These are phyloP conservation scores for Ceratina calcarata DNA, from an alignment of 1,140 invertebrate genomes.

Conservation along the genomic window DNA sequence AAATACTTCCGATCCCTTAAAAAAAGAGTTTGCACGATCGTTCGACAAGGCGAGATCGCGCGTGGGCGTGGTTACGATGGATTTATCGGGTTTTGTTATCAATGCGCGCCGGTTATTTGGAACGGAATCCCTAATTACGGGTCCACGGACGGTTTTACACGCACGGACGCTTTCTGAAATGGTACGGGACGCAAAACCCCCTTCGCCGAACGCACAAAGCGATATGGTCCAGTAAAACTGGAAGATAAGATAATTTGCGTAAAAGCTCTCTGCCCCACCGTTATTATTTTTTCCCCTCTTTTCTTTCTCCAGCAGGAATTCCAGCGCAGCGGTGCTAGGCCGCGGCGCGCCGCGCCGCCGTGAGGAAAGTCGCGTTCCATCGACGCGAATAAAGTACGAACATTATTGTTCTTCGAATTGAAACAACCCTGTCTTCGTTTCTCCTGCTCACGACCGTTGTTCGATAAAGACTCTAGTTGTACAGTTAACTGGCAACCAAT, in stretches of 20 bases:
- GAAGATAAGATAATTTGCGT: slow-evolving; percentile 41
- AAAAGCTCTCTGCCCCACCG: slow-evolving; percentile 18
- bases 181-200: slow-evolving; percentile 4
- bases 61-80: neutral
- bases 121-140: slow-evolving; percentile 26
- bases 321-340: neutral
- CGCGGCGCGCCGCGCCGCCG: neutral
- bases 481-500: neutral
- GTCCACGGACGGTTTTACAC: slow-evolving; percentile 6
- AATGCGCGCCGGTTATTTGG: slow-evolving; percentile 18
- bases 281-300: slow-evolving; percentile 16
- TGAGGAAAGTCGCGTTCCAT: slow-evolving; percentile 14
- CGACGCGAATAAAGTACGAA: neutral
- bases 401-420: slow-evolving; percentile 10
- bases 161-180: neutral
- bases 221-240: slow-evolving; percentile 21
- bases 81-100: slow-evolving; percentile 26
- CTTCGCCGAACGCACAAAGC: slow-evolving; percentile 12
- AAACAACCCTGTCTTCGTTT: neutral
- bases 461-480: neutral
- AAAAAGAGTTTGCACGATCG: neutral
- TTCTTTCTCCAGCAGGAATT: neutral
- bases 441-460: neutral
- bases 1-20: neutral
- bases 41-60: neutral